Conservation (phyloP, 2,113 vertebrate genomes). For the Carlito syrichta region DNA sequence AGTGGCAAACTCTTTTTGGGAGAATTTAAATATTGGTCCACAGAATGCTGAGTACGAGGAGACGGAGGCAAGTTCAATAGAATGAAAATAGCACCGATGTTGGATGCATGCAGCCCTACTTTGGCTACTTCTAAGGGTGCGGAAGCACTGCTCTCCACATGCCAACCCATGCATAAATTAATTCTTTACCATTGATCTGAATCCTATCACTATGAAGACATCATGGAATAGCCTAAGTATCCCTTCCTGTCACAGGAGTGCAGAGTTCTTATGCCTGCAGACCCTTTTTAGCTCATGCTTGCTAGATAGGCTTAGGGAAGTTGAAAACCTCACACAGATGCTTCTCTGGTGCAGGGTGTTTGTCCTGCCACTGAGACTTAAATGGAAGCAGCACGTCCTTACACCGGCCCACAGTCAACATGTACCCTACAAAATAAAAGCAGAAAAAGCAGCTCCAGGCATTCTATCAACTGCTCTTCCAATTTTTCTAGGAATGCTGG, state of each 20-base stretch:
- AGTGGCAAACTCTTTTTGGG: neutral
- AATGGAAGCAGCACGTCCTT: neutral
- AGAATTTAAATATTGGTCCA: neutral
- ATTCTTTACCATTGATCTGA: neutral
- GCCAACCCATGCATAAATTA: no score
- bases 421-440: neutral
- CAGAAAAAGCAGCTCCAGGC: neutral
- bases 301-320: neutral
- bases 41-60: neutral
- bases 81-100: neutral
- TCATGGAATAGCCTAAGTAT: no score
- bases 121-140: neutral
- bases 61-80: neutral
- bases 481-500: neutral
- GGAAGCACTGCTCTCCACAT: neutral
- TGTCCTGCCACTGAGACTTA: neutral
- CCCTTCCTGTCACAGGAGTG: neutral
- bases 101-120: neutral
- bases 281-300: neutral
- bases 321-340: neutral
- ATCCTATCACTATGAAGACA: neutral
- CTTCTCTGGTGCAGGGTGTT: neutral
- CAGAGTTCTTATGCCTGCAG: no score
- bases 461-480: no score
- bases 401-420: fast-evolving